phyloP scores from a whole-genome alignment of 2,888 invertebrate genomes.

The Cephus nigrinus region DNA sequence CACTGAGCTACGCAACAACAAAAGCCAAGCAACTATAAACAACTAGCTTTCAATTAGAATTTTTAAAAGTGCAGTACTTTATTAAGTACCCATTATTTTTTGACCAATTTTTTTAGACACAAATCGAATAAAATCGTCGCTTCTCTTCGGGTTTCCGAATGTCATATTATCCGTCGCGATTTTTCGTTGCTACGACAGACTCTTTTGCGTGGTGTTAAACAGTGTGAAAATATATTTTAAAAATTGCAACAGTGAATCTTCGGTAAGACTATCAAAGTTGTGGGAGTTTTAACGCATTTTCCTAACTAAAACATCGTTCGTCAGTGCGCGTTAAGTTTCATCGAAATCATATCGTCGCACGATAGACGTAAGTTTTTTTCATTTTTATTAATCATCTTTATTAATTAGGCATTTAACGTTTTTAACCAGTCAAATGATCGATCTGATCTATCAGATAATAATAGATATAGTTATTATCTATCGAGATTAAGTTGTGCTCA shows the following conservation, averaged over 20 bases:
- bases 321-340: background rate
- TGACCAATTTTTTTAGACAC: background rate
- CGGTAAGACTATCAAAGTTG: background rate
- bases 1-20: slow-evolving; percentile 46
- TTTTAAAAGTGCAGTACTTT: background rate
- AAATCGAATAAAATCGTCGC: background rate
- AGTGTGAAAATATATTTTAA: background rate
- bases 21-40: slow-evolving; percentile 14
- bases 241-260: background rate
- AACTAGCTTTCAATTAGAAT: background rate
- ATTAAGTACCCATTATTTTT: too few species aligned
- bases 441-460: background rate
- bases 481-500: background rate
- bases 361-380: background rate
- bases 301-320: background rate
- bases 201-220: background rate
- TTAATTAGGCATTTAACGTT: background rate
- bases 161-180: background rate
- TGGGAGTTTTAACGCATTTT: background rate
- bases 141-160: background rate
- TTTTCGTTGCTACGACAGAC: background rate
- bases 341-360: background rate
- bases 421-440: background rate
- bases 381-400: background rate
- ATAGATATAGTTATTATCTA: background rate